Evolutionary conservation across 2,797 vertebrate species (phyloP), one percentile per base, ranked within the genome.

Genomic region (Numenius phaeopus): DNA sequence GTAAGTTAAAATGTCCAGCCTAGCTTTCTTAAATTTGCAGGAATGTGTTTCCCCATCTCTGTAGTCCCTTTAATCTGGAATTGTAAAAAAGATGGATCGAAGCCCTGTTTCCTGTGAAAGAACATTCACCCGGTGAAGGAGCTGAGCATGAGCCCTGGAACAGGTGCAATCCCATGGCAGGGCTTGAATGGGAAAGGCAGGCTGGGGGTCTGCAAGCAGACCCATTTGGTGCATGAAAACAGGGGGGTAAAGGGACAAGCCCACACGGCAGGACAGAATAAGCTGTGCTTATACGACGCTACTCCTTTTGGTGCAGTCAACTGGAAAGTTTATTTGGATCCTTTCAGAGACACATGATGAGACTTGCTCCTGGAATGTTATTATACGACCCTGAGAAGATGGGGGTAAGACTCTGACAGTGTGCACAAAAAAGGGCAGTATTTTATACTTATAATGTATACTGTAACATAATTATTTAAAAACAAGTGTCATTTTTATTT

Each of bases 281-380:
- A 89, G 18, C 29, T 66, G 32, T 9, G 4, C 52, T 40, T 65
- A 22, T 5, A 23, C 0, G 1, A 20, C 0, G 29, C 40, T 71
- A 22, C 30, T 69, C 18, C 58, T 83, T 92, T 29, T 16, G 47
- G n/a, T 69, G 66, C 65, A 76, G 20, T 59, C 52, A 93, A 15
- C 39, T 84, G 50, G 20, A 49, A 78, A 72, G 44, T 62, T 79
- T 84, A 19, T 72, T 79, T 44, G 49, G n/a, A 54, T 87, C 47
- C 27, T 67, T 85, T 27, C 10, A 44, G 64, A 79, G 59, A 57
- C 18, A 40, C 44, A 10, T 4, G 34, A 32, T 21, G 58, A 83
- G 61, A 61, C 49, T 86, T 75, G 58, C 29, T 69, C 8, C 37
- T 90, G 37, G 22, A 83, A 37, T 73, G n/a, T 66, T 78, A 30